Conservation (phyloP, 2,888 invertebrate species). For the Girardia tigrina region DNA sequence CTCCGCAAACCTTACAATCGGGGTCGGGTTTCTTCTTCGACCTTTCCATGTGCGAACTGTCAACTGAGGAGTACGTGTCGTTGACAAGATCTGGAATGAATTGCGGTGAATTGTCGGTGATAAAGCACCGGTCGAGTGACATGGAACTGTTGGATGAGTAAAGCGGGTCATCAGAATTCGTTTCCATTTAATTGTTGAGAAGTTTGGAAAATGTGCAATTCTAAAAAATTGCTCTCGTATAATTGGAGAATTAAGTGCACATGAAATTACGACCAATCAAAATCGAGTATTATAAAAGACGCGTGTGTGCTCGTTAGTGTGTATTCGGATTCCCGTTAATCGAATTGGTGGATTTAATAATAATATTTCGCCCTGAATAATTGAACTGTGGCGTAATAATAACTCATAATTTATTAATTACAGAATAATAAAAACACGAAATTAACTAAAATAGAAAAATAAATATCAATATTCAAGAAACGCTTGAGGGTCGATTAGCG, state of each 20-base stretch:
- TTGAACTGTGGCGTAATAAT: too few relatives aligned
- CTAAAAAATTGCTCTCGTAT: not conserved
- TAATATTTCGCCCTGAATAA: too few relatives aligned
- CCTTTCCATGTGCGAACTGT: not conserved
- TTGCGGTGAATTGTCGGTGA: not conserved
- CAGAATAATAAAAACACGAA: too few relatives aligned
- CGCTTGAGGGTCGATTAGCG: too few relatives aligned
- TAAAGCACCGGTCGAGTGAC: not conserved
- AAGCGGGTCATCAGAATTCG: not conserved
- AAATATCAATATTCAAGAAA: too few relatives aligned
- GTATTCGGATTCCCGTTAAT: too few relatives aligned
- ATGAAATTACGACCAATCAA: not conserved
- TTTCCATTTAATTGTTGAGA: not conserved
- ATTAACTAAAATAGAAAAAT: too few relatives aligned
- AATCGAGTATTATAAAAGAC: slow-evolving; percentile 4
- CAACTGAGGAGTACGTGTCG: not conserved
- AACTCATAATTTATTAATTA: too few relatives aligned
- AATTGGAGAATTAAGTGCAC: slow-evolving; percentile 15
- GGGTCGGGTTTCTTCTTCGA: not conserved
- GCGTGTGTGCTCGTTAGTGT: too few relatives aligned
- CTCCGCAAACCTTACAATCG: slow-evolving; percentile 36
- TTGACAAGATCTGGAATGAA: not conserved
- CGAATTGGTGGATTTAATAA: too few relatives aligned
- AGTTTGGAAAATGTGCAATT: not conserved
- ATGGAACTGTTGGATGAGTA: not conserved